Base-by-base conservation (phyloP, 2,797 vertebrate species). In the Synaphobranchus kaupii region DNA sequence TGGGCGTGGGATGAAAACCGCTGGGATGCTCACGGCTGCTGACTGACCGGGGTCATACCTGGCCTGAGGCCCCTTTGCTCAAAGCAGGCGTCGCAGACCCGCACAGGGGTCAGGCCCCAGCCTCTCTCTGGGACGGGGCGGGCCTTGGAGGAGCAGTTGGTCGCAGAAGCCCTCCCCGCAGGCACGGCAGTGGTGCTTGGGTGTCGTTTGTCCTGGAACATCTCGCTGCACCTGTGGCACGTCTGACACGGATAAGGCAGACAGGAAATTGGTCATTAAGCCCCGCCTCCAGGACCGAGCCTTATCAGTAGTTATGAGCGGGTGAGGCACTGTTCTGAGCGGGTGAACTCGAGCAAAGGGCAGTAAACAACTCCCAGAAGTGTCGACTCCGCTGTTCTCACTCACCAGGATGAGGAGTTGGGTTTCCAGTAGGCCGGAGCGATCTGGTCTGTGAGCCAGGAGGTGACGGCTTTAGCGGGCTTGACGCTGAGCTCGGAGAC, bases 161-260 rank as follows among this genome's bases (percentile, higher is more conserved):
- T 98, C 97, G 66, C 99, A 99, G 95, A 99, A 99, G 63, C 99
- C 98, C 88, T 99, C 98, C 83, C 98, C 98, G 2, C 99, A 99
- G 88, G 98, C 97, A 68, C 98, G 97, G 89, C 99, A 99, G 94
- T 99, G 99, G 89, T 99, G 98, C 94, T 99, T 99, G 0, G 0
- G 98, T 97, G 94, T 99, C 97, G 0, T 98, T 98, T 99, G 80
- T 97, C 94, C 94, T 98, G 97, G 93, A 99, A 99, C 89, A 96
- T 94, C 0, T 93, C 95, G 3, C 92, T 96, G 88, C 98, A 99
- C 91, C 97, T 98, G 90, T 95, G 95, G 94, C 99, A 99, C 90
- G 93, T 98, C 99, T 99, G 90, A 84, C 90, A 82, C 91, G 88
- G 66, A 88, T 3, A 25, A 58, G 31, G 22, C 31, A 85, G 58